phyloP scores from a whole-genome alignment of 2,888 invertebrate genomes.

The Rhaphigaster nebulosa region DNA sequence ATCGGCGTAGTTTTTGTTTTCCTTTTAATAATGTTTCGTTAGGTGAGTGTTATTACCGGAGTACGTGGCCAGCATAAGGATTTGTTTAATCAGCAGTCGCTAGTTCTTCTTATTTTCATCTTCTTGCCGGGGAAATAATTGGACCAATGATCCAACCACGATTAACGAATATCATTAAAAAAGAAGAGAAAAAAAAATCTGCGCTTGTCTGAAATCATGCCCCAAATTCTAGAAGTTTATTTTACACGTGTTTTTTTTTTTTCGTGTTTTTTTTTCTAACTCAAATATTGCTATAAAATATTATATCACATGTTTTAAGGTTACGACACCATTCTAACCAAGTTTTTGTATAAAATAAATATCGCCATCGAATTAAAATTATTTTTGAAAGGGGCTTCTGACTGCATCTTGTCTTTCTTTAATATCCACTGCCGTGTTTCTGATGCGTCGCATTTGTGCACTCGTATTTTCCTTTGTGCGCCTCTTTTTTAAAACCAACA shows the following conservation, averaged over 20 bases:
- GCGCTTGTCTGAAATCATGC: background rate
- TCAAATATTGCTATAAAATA: no score
- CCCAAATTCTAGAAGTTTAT: background rate
- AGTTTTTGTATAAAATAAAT: no score
- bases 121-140: constrained; percentile 37
- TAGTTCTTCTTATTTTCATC: constrained; percentile 58
- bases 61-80: constrained; percentile 62
- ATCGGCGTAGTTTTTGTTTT: background rate
- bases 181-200: background rate
- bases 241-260: background rate
- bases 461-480: no score
- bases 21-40: constrained; percentile 29
- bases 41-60: constrained; percentile 58
- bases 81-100: constrained; percentile 62
- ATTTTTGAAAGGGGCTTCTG: no score
- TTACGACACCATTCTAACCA: no score
- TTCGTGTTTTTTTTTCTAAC: no score
- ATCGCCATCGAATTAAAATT: no score
- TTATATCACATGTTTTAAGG: no score
- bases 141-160: background rate
- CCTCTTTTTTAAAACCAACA: no score
- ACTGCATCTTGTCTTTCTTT: no score
- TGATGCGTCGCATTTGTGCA: no score
- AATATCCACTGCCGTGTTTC: no score
- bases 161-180: background rate